Conservation (phyloP, 2,113 vertebrate genomes). For the Ammodytes dubius region DNA sequence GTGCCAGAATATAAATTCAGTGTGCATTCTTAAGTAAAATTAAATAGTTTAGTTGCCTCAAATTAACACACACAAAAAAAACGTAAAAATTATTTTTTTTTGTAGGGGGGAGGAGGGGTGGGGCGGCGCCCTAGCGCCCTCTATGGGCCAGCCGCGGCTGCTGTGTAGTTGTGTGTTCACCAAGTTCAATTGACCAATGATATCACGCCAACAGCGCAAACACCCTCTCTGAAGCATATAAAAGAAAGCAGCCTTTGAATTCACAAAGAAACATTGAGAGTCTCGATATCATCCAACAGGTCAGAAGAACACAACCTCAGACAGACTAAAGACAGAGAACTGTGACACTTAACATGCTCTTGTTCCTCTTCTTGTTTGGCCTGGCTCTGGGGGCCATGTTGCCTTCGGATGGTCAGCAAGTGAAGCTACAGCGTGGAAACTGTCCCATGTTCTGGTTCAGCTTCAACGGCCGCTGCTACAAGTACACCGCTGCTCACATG, state of each 20-base stretch:
- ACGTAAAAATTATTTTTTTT: too few species aligned
- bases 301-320: neutral
- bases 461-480: slow-evolving; percentile 33
- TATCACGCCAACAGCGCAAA: neutral
- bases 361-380: slow-evolving; percentile 10
- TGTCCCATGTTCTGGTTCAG: slow-evolving; percentile 45
- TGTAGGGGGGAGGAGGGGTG: too few species aligned
- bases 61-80: too few species aligned
- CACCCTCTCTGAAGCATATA: slow-evolving; percentile 9
- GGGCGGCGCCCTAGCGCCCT: too few species aligned
- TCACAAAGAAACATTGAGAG: too few species aligned
- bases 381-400: slow-evolving; percentile 34
- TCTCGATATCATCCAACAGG: neutral
- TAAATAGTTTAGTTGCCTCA: too few species aligned
- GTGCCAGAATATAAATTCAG: too few species aligned
- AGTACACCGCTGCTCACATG: neutral
- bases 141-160: too few species aligned
- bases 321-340: neutral
- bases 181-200: neutral
- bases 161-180: neutral
- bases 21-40: too few species aligned
- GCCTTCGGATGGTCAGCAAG: neutral
- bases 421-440: neutral
- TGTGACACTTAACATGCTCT: slow-evolving; percentile 17
- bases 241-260: neutral